Base-by-base conservation (phyloP, 2,113 vertebrate species). In the Phoenicopterus ruber region DNA sequence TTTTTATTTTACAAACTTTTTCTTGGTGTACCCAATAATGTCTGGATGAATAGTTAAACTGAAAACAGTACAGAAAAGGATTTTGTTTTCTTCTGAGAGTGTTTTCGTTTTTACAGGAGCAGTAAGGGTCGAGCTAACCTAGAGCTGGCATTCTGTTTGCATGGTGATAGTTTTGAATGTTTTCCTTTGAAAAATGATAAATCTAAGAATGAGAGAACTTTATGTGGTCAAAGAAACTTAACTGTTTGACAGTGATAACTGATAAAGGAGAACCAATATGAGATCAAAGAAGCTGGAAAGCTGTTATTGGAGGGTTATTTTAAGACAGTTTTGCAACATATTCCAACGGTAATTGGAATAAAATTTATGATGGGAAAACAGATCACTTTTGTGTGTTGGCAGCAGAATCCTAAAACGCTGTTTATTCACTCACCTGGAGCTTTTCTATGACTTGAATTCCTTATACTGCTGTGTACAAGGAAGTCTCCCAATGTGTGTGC, bases 201-300 rank as follows among this genome's bases (percentile, higher is more conserved):
- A 79, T 69, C 73, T 92, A 63, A 92, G 61, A 85, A 87, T 63
- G 57, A 79, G 69, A 89, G n/a, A 73, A 86, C 55, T 79, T 92
- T 50, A 42, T 47, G 66, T 76, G 57, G 69, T 61, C 77, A 76
- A 44, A 94, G 66, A 67, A 88, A 86, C 59, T 31, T 90, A 69
- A 90, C 82, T 52, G 59, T 91, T 86, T 93, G 78, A 79, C 88
- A 93, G 32, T 62, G 86, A 52, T 77, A 94, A 84, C 69, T 62
- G 86, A 93, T 95, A 92, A 94, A 92, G 54, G 49, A 80, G 67
- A 93, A 72, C 67, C 19, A 88, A 38, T 74, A 74, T 36, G 57
- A 87, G 69, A 91, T 86, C 70, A 85, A 90, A 96, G 81, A 74
- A 82, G 61, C 36, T 82, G 77, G 44, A 76, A 89, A 95, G 32